These are phyloP conservation scores for Drosophila lutescens DNA, from an alignment of 2,888 invertebrate species.

Conservation along the genomic window DNA sequence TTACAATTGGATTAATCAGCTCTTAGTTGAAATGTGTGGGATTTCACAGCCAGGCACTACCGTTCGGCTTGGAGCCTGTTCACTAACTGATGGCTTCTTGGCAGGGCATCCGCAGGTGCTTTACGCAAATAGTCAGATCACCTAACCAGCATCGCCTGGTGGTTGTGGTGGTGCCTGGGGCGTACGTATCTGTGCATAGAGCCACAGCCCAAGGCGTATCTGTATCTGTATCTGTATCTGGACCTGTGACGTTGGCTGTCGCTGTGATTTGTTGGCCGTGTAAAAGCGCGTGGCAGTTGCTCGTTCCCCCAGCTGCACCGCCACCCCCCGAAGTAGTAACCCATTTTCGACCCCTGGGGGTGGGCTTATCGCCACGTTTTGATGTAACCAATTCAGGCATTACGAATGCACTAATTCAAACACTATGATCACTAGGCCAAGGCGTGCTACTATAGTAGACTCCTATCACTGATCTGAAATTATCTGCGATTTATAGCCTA, in stretches of 20 bases:
- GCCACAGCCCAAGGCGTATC: conserved; percentile 1
- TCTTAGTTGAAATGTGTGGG: conserved; percentile 6
- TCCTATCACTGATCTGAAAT: conserved; percentile 5
- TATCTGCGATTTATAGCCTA: conserved; percentile 18
- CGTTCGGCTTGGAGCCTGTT: conserved; percentile 62
- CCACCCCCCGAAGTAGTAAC: neutral
- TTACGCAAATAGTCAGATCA: conserved; percentile 35
- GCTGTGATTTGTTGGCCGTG: conserved; percentile 27
- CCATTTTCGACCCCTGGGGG: neutral
- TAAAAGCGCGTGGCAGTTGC: conserved; percentile 38
- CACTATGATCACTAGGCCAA: conserved; percentile 10
- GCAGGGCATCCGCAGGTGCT: conserved; percentile 48
- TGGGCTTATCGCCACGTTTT: conserved; percentile 9
- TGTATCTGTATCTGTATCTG: conserved; percentile 3
- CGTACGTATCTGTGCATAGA: neutral
- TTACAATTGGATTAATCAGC: neutral
- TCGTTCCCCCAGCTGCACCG: neutral
- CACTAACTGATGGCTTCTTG: conserved; percentile 74
- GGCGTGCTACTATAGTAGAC: conserved; percentile 7
- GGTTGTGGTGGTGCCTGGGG: conserved; percentile 6
- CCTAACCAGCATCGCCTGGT: conserved; percentile 37
- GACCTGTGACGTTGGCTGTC: conserved; percentile 26
- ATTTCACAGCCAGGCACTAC: conserved; percentile 41
- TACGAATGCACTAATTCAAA: neutral
- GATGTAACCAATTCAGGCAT: conserved; percentile 26